Evolutionary conservation across 35 echinoderm and acorn worm species (phyloP).

Genomic region (Lytechinus pictus): DNA sequence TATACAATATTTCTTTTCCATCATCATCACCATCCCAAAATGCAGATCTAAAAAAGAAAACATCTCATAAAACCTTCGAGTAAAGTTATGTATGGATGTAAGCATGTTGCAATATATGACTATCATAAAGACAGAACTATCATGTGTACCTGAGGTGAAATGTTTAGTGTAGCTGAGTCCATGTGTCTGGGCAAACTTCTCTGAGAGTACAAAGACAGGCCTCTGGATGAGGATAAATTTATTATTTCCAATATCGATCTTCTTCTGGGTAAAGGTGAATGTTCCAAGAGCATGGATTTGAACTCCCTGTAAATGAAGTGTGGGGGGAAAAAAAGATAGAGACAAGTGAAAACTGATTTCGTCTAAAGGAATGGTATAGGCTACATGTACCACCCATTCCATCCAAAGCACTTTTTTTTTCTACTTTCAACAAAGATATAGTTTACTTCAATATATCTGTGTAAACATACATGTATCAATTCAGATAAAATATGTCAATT

Average conservation of each 20-base stretch:
- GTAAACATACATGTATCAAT: no score
- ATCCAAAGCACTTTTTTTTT: no score
- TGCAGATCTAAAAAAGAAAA: no score
- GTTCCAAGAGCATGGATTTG: constrained; percentile 91
- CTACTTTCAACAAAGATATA: no score
- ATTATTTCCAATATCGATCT: constrained; percentile 97
- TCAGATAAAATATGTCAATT: no score
- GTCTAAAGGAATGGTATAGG: no score
- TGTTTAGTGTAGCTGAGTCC: constrained; percentile 86
- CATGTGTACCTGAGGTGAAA: constrained; percentile 81
- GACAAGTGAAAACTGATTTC: neutral
- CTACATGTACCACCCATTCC: no score
- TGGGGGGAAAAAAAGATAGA: constrained; percentile 6
- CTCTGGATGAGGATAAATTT: constrained; percentile 96
- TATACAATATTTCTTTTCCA: no score
- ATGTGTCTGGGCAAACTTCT: constrained; percentile 97
- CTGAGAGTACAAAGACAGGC: constrained; percentile 92
- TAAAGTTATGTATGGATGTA: no score
- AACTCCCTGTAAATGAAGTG: constrained; percentile 73
- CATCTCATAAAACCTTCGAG: no score
- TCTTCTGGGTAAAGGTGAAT: constrained; percentile 98
- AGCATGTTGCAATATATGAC: neutral
- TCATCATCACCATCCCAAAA: no score
- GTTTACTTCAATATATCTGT: no score
- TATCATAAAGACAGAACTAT: neutral